These are phyloP conservation scores for Andrena minutula DNA, from an alignment of 2,888 invertebrate species.

Conservation along the genomic window DNA sequence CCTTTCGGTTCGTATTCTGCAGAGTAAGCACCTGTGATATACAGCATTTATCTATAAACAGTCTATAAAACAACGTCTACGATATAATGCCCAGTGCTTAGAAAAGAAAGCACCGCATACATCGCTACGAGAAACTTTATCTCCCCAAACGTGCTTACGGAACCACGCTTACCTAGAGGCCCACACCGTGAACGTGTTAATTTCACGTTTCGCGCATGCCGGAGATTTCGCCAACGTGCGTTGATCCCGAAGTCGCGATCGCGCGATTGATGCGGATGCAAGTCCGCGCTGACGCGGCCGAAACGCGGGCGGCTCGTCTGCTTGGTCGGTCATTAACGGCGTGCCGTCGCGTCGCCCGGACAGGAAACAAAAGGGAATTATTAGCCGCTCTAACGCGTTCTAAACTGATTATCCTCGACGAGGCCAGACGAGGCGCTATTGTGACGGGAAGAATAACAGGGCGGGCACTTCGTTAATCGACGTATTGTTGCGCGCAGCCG, in stretches of 20 bases:
- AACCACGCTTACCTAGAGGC: background rate
- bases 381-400: constrained; percentile 77
- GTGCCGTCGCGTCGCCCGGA: constrained; percentile 49
- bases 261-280: constrained; percentile 28
- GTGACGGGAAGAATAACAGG: constrained; percentile 75
- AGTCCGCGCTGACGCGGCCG: constrained; percentile 41
- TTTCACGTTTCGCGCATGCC: background rate
- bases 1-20: too few relatives aligned
- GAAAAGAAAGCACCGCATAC: background rate
- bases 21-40: too few relatives aligned
- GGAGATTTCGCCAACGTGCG: constrained; percentile 46
- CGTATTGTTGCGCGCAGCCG: constrained; percentile 72
- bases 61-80: too few relatives aligned
- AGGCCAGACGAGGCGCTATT: constrained; percentile 71
- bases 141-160: background rate
- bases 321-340: constrained; percentile 63
- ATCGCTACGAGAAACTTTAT: background rate
- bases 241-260: constrained; percentile 32
- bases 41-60: too few relatives aligned
- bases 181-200: constrained; percentile 10
- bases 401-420: constrained; percentile 74
- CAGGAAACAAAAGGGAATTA: constrained; percentile 78
- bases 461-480: constrained; percentile 78
- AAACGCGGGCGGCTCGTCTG: constrained; percentile 39
- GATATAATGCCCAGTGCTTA: background rate